Evolutionary conservation across 2,113 vertebrate species (phyloP), one percentile per base, ranked within the genome.

Genomic region (Channa maculata): DNA sequence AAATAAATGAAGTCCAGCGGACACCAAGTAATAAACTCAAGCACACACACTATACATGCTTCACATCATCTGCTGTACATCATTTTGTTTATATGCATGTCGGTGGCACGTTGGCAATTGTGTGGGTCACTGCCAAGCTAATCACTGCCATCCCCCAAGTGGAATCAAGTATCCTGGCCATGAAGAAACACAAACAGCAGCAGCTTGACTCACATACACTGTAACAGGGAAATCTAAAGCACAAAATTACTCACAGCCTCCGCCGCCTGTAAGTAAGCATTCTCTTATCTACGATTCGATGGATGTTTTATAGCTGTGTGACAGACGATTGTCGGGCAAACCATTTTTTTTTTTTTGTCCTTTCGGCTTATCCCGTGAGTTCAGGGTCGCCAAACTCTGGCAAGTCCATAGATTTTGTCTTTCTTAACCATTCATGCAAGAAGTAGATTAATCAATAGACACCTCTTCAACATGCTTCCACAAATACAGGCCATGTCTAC

Each of bases 381-480:
- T 24, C 24, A 24, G 24, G 24, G 24, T 24, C 24, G 24, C 62
- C 36, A 37, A 79, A 71, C 67, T 11, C 65, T 5, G 75, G 86
- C 85, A 85, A 85, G 86, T 94, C 91, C 33, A 94, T 92, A 87
- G 69, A 77, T 70, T 85, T 59, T 75, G 60, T 80, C 66, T 78
- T 79, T 79, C 73, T 80, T 69, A 90, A 75, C 57, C 93, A 78
- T 88, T 91, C 91, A 92, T 90, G 92, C 91, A 93, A 85, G 87
- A 90, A 57, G 74, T 63, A 55, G 65, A 84, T 79, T 69, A 90
- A 94, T 93, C 93, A 94, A 94, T 94, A 93, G 86, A 91, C 88
- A 89, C 84, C 72, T 86, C 62, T 55, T 52, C 85, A 87, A 72
- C 89, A 89, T 88, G 89, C 86, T 85, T 50, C 71, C 77, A 75